Evolutionary conservation across 64 coral and sea anemone species (phyloP).

Genomic region (Acropora tenuis): DNA sequence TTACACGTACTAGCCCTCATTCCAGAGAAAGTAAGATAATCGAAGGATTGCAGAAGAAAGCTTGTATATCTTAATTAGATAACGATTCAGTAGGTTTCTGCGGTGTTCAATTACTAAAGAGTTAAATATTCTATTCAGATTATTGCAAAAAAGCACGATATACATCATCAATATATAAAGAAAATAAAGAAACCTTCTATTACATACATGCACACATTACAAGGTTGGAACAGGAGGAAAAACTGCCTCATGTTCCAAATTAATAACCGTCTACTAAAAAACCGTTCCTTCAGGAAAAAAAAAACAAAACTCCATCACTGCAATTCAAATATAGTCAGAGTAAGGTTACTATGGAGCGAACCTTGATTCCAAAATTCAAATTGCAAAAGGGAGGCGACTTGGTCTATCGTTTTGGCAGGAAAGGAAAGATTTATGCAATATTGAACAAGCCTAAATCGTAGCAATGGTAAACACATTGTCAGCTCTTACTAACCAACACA

Average conservation of each 20-base stretch:
- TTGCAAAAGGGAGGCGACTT: background rate
- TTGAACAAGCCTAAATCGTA: background rate
- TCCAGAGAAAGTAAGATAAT: background rate
- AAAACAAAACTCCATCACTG: background rate
- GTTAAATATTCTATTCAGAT: conserved; percentile 4
- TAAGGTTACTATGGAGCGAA: background rate
- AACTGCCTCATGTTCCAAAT: background rate
- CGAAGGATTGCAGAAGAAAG: background rate
- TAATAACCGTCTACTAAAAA: background rate
- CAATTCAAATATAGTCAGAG: background rate
- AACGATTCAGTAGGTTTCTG: background rate
- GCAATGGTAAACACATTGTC: background rate
- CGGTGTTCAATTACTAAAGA: background rate
- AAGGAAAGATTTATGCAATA: conserved; percentile 4
- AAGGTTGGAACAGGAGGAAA: conserved; percentile 6
- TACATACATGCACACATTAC: background rate
- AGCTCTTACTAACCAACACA: background rate
- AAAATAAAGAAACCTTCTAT: background rate
- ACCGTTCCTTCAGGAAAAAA: background rate
- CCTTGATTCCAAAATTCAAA: background rate
- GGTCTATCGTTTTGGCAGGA: background rate
- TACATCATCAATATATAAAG: background rate
- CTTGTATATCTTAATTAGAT: background rate
- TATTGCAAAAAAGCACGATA: background rate
- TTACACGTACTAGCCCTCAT: background rate